Conservation (phyloP, 2,888 invertebrate genomes). For the Pinctada fucata region DNA sequence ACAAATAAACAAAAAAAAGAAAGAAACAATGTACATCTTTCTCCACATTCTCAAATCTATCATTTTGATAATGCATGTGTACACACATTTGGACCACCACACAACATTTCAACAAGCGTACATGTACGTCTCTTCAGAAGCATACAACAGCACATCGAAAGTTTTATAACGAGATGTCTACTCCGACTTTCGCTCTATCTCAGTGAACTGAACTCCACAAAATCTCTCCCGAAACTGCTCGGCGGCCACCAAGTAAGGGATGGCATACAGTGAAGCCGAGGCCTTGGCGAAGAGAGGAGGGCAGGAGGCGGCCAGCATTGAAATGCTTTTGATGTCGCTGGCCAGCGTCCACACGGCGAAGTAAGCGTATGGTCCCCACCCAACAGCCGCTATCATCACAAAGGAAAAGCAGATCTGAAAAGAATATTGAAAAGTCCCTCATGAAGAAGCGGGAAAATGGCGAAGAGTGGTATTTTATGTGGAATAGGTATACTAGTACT, state of each 20-base stretch:
- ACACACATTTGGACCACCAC: too few species aligned
- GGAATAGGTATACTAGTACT: too few species aligned
- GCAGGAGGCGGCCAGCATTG: constrained; percentile 64
- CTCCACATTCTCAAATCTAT: too few species aligned
- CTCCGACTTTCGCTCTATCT: too few species aligned
- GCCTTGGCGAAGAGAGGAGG: constrained; percentile 72
- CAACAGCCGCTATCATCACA: constrained; percentile 58
- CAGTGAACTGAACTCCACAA: constrained; percentile 3
- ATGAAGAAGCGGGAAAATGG: not conserved
- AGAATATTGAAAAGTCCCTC: not conserved
- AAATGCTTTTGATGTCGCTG: constrained; percentile 55
- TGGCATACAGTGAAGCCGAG: constrained; percentile 67
- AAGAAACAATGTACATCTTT: too few species aligned
- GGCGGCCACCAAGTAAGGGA: constrained; percentile 62
- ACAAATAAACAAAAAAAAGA: too few species aligned
- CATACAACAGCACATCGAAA: too few species aligned
- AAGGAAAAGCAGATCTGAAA: constrained; percentile 65
- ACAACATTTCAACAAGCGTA: too few species aligned
- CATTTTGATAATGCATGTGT: too few species aligned
- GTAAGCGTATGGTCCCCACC: constrained; percentile 70
- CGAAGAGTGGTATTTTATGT: not conserved
- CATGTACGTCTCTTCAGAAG: too few species aligned
- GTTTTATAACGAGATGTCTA: too few species aligned
- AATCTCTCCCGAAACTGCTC: constrained; percentile 44
- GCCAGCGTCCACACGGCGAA: constrained; percentile 70